Conservation (phyloP, 2,888 invertebrate genomes). For the Drosophila kuntzei region DNA sequence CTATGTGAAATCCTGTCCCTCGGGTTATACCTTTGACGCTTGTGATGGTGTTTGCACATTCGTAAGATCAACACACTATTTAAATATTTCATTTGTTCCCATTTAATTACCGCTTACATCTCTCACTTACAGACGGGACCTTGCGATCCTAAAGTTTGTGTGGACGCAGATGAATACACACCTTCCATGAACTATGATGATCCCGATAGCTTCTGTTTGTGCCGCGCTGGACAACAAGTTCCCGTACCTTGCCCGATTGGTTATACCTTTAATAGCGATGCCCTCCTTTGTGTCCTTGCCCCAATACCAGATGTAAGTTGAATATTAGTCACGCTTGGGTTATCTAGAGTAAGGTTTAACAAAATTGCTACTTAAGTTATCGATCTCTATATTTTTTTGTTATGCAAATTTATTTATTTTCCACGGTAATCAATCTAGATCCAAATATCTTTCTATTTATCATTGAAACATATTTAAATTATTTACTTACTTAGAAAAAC, state of each 20-base stretch:
- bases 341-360: too few relatives aligned
- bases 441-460: too few relatives aligned
- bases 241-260: slow-evolving; percentile 74
- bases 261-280: slow-evolving; percentile 55
- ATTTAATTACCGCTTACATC: not conserved
- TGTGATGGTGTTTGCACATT: slow-evolving; percentile 52
- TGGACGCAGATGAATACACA: slow-evolving; percentile 40
- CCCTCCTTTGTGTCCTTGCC: slow-evolving; percentile 28
- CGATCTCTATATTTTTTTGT: too few relatives aligned
- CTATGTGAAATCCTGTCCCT: slow-evolving; percentile 54
- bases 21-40: slow-evolving; percentile 52
- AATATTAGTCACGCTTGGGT: too few relatives aligned
- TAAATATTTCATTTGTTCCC: not conserved
- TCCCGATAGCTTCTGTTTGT: slow-evolving; percentile 75
- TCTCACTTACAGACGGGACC: slow-evolving; percentile 64
- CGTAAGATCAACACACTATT: slow-evolving; percentile 43
- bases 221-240: slow-evolving; percentile 55
- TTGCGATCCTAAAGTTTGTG: slow-evolving; percentile 74
- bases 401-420: too few relatives aligned
- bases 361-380: too few relatives aligned
- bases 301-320: slow-evolving; percentile 61
- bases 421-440: too few relatives aligned
- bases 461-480: too few relatives aligned
- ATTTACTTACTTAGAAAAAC: too few relatives aligned
- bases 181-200: slow-evolving; percentile 59